Conservation (phyloP, 2,888 invertebrate species). For the Oxytorus armatus region DNA sequence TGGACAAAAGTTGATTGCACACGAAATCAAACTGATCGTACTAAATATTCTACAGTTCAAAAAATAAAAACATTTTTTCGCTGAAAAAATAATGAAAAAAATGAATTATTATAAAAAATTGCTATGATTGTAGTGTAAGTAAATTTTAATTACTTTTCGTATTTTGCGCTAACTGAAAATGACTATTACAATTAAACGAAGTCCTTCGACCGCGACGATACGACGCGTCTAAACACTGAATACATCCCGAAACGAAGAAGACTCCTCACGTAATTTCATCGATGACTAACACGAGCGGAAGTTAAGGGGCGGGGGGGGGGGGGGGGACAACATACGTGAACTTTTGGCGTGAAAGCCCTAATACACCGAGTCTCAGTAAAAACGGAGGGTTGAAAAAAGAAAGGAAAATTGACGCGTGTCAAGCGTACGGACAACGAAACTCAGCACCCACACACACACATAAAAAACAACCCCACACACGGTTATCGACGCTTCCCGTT, state of each 20-base stretch:
- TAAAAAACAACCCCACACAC: not conserved
- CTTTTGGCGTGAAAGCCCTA: constrained; percentile 21
- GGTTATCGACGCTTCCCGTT: constrained; percentile 25
- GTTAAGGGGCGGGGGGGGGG: too few relatives aligned
- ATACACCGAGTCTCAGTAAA: constrained; percentile 2
- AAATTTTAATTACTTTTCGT: too few relatives aligned
- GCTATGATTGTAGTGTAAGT: too few relatives aligned
- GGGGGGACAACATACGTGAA: not conserved
- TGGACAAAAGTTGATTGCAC: too few relatives aligned
- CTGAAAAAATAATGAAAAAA: too few relatives aligned
- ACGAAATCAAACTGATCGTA: too few relatives aligned
- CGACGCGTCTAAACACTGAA: not conserved
- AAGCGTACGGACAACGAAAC: constrained; percentile 7
- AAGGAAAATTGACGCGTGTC: constrained; percentile 30
- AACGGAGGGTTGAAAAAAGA: not conserved
- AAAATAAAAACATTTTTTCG: too few relatives aligned
- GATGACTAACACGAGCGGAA: constrained; percentile 2
- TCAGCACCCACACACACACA: constrained; percentile 37
- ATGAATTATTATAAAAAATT: too few relatives aligned
- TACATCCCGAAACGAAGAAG: not conserved
- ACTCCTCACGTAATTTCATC: constrained; percentile 3
- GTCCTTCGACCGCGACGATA: too few relatives aligned
- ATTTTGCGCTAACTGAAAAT: too few relatives aligned
- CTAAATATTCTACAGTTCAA: too few relatives aligned
- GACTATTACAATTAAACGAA: too few relatives aligned